Base-by-base conservation (phyloP, 2,888 invertebrate species). In the Leucophenga maculata region DNA sequence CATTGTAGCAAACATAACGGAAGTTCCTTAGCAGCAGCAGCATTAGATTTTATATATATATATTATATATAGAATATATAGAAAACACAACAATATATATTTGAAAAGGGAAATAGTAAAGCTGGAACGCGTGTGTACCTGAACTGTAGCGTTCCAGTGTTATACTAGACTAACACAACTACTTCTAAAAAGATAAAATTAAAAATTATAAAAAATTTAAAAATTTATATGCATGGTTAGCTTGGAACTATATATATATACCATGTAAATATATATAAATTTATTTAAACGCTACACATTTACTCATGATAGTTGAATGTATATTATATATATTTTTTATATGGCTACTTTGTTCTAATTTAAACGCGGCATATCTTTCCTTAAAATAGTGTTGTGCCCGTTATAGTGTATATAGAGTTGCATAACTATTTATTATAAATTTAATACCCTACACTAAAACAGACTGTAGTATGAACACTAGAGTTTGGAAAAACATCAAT, bases 11-110 rank as follows among this genome's bases (percentile, higher is more conserved):
- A 69, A 67, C 64, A 69, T 73, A 70, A 80, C 73, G 67, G 69
- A 82, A 75, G 80, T 80, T 80, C 80, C 80, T 80, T 64, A 79
- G n/a, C n/a, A n/a, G n/a, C n/a, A n/a, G n/a, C n/a, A n/a, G n/a
- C n/a, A n/a, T n/a, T n/a, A n/a, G n/a, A n/a, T n/a, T n/a, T n/a
- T n/a, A n/a, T n/a, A n/a, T n/a, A n/a, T n/a, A n/a, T n/a, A n/a
- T n/a, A n/a, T n/a, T n/a, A n/a, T n/a, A n/a, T n/a, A n/a, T n/a
- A n/a, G 79, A 55, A 70, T 55, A 69, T 65, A 57, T 48, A n/a
- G n/a, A 46, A 16, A 55, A 73, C 69, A 76, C 73, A 69, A 74
- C 65, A 74, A 69, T 73, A 71, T 72, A 75, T 79, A 59, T 83
- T 82, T 82, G 78, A 83, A 13, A 57, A 16, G 18, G 32, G 32